Base-by-base conservation (phyloP, 2,113 vertebrate species). In the Paedocypris sp. region DNA sequence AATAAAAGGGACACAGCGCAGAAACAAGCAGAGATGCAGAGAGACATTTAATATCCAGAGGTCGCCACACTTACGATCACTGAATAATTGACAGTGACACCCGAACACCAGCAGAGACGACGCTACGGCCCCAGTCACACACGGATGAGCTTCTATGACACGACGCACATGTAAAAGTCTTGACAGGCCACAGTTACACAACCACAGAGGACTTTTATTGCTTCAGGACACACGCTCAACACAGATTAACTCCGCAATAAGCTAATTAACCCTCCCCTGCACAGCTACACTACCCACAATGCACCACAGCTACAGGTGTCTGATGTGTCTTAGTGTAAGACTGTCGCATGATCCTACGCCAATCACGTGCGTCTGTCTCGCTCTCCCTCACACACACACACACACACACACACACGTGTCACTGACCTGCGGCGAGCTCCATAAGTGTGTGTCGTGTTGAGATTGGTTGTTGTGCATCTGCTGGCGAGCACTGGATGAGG, bases 181-280 rank as follows among this genome's bases (percentile, higher is more conserved):
- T 10, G 28, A 18, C 53, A n/a, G 15, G 15, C n/a, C 19, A 26
- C 52, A 41, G 49, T 48, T 45, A 47, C 72, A 41, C 50, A 60
- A 64, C 53, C 62, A 72, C 66, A 71, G 25, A 69, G 53, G 4
- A 6, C 53, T 47, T 13, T 52, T 60, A 59, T 25, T 38, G 4
- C 18, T 23, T 18, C 33, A 25, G 19, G 46, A 31, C 46, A 49
- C 8, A 4, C 11, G 2, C n/a, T 16, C 12, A 25, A 53, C 20
- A 25, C 5, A 38, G 12, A 38, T 20, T 5, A 4, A 36, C n/a
- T 18, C 33, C 2, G 3, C 19, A 38, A 28, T 57, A 57, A 57
- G 25, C 38, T 43, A 57, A 57, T 57, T 57, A 43, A 20, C 38
- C 7, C 38, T 19, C 23, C 32, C 19, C 22, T 5, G 19, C 19